A percentile compares a stretch with the other conserved stretches of the same genome.
Conservation (phyloP, 1,140 invertebrate species). For the Tetramorium simillimum region DNA sequence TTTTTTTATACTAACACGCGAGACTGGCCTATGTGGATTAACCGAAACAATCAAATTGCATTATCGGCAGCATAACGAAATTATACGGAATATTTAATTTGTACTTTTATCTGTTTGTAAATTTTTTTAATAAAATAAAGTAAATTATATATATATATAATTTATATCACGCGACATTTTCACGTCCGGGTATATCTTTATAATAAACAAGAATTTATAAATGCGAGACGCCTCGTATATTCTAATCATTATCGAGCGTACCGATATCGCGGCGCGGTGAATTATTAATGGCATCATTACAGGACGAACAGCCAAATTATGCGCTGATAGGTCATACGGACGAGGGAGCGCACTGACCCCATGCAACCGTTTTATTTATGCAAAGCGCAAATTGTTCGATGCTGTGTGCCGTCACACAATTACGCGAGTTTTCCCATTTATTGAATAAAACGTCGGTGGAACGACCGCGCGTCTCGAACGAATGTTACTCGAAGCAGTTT, state of each 20-base stretch:
- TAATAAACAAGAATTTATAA: neutral
- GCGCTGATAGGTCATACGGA: conserved; percentile 5
- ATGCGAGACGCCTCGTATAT: neutral
- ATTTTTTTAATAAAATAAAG: neutral
- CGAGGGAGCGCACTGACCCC: conserved; percentile 15
- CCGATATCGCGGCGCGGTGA: neutral
- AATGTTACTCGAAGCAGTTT: neutral
- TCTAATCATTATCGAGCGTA: conserved; percentile 25
- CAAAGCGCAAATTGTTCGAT: conserved; percentile 30
- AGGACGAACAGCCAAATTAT: conserved; percentile 38
- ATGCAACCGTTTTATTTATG: conserved; percentile 49
- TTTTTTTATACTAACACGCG: neutral
- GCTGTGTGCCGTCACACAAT: neutral
- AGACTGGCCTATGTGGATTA: neutral
- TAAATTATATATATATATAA: neutral
- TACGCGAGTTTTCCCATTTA: neutral
- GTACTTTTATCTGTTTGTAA: neutral
- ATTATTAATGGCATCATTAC: conserved; percentile 41
- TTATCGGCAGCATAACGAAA: neutral
- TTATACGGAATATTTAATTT: neutral
- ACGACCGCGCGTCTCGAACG: neutral
- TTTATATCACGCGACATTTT: neutral
- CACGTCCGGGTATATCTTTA: neutral
- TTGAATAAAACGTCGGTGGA: neutral
- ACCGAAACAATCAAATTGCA: neutral